Evolutionary conservation across 2,888 invertebrate genomes (phyloP).

Genomic region (Dicyrtomina minuta): DNA sequence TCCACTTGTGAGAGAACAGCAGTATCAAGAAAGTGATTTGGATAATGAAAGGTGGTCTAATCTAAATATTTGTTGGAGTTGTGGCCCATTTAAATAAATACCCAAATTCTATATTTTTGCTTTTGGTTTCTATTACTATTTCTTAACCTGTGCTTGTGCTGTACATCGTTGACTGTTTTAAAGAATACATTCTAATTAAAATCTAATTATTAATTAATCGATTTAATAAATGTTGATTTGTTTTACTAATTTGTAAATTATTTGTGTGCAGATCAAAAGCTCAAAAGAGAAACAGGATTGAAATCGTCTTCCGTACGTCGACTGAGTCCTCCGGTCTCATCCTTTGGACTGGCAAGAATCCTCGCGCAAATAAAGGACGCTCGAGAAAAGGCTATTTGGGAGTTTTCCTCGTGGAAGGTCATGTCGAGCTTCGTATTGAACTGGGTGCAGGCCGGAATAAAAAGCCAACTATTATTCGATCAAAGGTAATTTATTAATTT

Average conservation of each 20-base stretch:
- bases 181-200: background rate
- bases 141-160: background rate
- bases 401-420: slow-evolving; percentile 69
- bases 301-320: slow-evolving; percentile 70
- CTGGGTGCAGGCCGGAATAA: slow-evolving; percentile 62
- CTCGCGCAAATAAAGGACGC: slow-evolving; percentile 53
- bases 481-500: slow-evolving; percentile 55
- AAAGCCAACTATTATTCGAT: slow-evolving; percentile 58
- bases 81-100: too few species aligned
- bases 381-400: slow-evolving; percentile 67
- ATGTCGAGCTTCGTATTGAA: slow-evolving; percentile 70
- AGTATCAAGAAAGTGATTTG: slow-evolving; percentile 10
- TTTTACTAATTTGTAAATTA: background rate
- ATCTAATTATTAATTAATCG: background rate
- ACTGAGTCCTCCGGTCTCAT: slow-evolving; percentile 67
- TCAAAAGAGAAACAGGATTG: slow-evolving; percentile 71
- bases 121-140: slow-evolving; percentile 57
- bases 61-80: too few species aligned
- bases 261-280: slow-evolving; percentile 58
- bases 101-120: background rate
- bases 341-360: slow-evolving; percentile 68
- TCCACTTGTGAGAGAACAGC: slow-evolving; percentile 14
- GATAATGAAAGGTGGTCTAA: slow-evolving; percentile 23
- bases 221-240: background rate
- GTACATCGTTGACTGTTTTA: background rate